Evolutionary conservation across 1,140 invertebrate species (phyloP).

Genomic region (Carposina sasakii): DNA sequence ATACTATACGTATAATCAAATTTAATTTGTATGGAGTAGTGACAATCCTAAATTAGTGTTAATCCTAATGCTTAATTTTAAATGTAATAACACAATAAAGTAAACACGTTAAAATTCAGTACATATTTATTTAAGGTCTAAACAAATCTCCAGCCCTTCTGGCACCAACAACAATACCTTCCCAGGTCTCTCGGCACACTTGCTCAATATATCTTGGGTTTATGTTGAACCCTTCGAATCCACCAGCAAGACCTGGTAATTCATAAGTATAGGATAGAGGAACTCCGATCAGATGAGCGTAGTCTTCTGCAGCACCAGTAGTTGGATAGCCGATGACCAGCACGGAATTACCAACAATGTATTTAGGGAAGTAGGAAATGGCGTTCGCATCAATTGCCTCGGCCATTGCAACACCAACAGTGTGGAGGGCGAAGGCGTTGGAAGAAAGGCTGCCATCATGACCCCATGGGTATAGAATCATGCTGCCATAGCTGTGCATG

Average conservation of each 20-base stretch:
- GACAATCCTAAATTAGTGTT: conserved; percentile 21
- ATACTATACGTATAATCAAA: no score
- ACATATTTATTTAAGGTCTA: conserved; percentile 26
- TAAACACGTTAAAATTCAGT: no score
- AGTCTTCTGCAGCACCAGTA: conserved; percentile 79
- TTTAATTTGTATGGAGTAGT: no score
- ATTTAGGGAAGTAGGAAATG: conserved; percentile 45
- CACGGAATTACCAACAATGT: conserved; percentile 46
- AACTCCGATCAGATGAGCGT: conserved; percentile 74
- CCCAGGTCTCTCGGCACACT: conserved; percentile 77
- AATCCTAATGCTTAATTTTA: conserved; percentile 34
- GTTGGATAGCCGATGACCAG: conserved; percentile 38
- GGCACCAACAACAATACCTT: conserved; percentile 72
- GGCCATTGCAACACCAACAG: conserved; percentile 48
- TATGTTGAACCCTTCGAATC: conserved; percentile 73
- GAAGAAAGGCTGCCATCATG: conserved; percentile 57
- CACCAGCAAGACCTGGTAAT: conserved; percentile 73
- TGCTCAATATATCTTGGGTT: conserved; percentile 72
- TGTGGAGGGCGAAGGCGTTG: conserved; percentile 41
- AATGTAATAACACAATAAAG: conserved; percentile 28
- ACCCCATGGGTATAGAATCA: conserved; percentile 78
- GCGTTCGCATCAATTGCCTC: conserved; percentile 49
- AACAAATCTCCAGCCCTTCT: conserved; percentile 34
- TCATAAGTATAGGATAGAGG: conserved; percentile 79
- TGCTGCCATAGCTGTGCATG: conserved; percentile 76